Percentiles rank a stretch among this genome's conserved stretches.
Evolutionary conservation across 2,113 vertebrate genomes (phyloP).

Genomic region (Myotis brandtii): DNA sequence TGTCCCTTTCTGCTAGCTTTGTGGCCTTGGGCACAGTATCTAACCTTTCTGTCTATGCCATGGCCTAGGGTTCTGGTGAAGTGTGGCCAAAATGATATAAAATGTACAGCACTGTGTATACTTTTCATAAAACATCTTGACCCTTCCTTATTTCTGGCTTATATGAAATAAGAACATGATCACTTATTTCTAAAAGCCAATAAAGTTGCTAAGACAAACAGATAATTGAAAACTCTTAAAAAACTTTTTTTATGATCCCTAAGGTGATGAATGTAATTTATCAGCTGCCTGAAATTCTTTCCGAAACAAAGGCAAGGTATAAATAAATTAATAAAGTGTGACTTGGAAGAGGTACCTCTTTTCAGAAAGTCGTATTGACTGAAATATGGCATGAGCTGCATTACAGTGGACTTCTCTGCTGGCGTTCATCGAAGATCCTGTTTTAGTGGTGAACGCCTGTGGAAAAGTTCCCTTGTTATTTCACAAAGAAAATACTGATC

Average conservation of each 20-base stretch:
- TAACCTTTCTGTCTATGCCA: not conserved
- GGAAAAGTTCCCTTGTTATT: not conserved
- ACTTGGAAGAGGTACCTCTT: conserved; percentile 4
- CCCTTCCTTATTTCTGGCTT: not conserved
- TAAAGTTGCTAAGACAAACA: not conserved
- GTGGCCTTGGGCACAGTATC: not conserved
- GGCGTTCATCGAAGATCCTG: not conserved
- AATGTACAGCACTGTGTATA: not conserved
- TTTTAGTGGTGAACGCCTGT: not conserved
- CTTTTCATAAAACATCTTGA: not conserved
- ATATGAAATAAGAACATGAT: not conserved
- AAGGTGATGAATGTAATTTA: not conserved
- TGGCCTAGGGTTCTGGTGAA: not conserved
- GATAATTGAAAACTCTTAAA: not conserved
- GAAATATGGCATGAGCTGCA: not conserved
- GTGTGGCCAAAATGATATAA: not conserved
- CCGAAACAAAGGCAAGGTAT: conserved; percentile 31
- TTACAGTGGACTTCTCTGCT: not conserved
- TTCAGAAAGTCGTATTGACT: conserved; percentile 14
- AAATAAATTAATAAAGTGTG: not conserved
- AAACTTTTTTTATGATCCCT: not conserved
- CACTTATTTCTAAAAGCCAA: conserved; percentile 26
- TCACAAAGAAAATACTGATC: conserved; percentile 42
- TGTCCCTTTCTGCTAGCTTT: not conserved
- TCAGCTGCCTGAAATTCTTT: conserved; percentile 11